Percentiles rank a stretch among this genome's conserved stretches.
phyloP scores from a whole-genome alignment of 2,888 invertebrate genomes.

The Nemurella pictetii region DNA sequence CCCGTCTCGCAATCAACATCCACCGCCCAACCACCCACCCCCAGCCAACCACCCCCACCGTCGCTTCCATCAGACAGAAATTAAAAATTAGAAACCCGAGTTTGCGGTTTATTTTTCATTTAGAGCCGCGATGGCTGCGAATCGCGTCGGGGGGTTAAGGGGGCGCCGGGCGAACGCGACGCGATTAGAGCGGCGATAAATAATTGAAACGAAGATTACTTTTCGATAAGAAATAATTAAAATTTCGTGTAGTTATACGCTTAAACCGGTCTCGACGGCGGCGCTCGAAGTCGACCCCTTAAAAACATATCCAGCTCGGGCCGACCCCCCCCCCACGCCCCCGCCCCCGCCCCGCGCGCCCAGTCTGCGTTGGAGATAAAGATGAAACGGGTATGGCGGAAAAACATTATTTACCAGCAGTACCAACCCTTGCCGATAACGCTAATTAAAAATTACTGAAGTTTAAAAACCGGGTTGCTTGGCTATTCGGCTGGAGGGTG shows the following conservation, averaged over 20 bases:
- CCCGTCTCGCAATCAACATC: constrained; percentile 37
- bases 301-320: constrained; percentile 23
- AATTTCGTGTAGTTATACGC: constrained; percentile 55
- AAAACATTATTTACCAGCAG: constrained; percentile 50
- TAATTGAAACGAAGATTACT: constrained; percentile 50
- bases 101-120: constrained; percentile 39
- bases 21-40: constrained; percentile 18
- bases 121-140: constrained; percentile 2
- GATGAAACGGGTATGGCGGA: constrained; percentile 44
- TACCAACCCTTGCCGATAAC: constrained; percentile 49
- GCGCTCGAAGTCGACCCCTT: constrained; percentile 4
- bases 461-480: constrained; percentile 39
- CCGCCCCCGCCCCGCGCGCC: constrained; percentile 34
- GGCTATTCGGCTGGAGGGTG: no score
- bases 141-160: not conserved
- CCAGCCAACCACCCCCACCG: not conserved
- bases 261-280: constrained; percentile 46
- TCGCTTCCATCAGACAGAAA: constrained; percentile 31
- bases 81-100: constrained; percentile 37
- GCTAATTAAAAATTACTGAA: constrained; percentile 52
- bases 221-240: constrained; percentile 57
- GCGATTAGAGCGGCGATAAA: constrained; percentile 43
- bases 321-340: constrained; percentile 27
- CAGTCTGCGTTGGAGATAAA: constrained; percentile 49
- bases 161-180: not conserved